Base-by-base conservation (phyloP, 2,797 vertebrate species). In the Leptoclinus maculatus region DNA sequence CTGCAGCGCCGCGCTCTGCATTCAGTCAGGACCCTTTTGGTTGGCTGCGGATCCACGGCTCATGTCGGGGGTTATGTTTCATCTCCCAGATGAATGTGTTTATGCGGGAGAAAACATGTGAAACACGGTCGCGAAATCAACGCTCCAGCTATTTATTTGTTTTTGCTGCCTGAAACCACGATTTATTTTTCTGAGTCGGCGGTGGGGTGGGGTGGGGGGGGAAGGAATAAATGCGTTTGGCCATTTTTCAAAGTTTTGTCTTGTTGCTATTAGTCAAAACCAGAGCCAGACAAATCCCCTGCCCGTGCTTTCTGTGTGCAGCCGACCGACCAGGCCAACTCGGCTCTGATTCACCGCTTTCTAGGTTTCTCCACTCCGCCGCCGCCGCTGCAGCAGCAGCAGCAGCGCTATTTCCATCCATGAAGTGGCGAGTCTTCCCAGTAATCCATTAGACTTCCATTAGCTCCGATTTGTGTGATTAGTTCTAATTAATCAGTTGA, bases 401-500 rank as follows among this genome's bases (percentile, higher is more conserved):
- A 25, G 68, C 67, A 25, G 60, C 60, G 23, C 54, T 41, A 13
- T 79, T 80, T 85, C 85, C 78, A 83, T 76, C 63, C 2, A 60
- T 83, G 77, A 67, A 87, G 84, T 47, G 73, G 72, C 54, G 49
- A 81, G 81, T 88, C 89, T 71, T 83, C 83, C 84, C 87, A 69
- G 69, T 90, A 90, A 93, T 92, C 92, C 91, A 92, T 94, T 92
- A 93, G 83, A 89, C 89, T 87, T 92, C 88, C 92, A 93, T 94
- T 93, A 92, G 86, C 89, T 90, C 68, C 64, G 90, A 93, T 93
- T 89, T 91, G 90, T 91, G 87, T 91, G 91, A 93, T 94, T 93
- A 93, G 91, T 90, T 93, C 83, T 92, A 93, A 94, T 94, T 91
- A 93, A 94, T 94, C 92, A 93, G 91, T 87, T 76, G 63, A 79